Evolutionary conservation across 2,888 invertebrate genomes (phyloP).

Genomic region (Parnassius apollo): DNA sequence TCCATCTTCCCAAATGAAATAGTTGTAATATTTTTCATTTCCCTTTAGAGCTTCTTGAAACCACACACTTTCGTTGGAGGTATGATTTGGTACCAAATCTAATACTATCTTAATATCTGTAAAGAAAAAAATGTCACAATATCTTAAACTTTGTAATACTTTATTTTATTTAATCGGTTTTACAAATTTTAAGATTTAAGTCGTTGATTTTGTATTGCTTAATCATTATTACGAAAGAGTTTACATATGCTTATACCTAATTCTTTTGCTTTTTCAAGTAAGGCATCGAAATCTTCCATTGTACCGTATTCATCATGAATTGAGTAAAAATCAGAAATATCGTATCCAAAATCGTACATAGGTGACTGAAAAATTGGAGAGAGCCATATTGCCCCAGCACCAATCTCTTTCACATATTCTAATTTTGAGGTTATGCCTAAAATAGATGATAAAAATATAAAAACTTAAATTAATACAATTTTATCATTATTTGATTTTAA

Average conservation of each 20-base stretch:
- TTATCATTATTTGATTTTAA: neutral
- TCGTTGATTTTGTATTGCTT: too few relatives aligned
- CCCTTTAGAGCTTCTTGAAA: slow-evolving; percentile 86
- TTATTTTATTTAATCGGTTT: neutral
- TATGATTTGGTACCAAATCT: slow-evolving; percentile 88
- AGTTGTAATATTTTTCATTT: slow-evolving; percentile 84
- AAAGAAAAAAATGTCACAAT: slow-evolving; percentile 12
- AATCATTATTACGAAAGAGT: too few relatives aligned
- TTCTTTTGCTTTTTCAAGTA: slow-evolving; percentile 74
- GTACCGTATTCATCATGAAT: slow-evolving; percentile 87
- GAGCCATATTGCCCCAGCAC: slow-evolving; percentile 86
- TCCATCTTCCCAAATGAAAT: slow-evolving; percentile 87
- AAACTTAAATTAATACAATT: neutral
- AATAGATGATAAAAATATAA: neutral
- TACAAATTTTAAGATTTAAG: neutral
- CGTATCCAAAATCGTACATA: slow-evolving; percentile 91
- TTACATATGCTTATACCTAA: slow-evolving; percentile 50
- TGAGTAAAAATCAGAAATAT: slow-evolving; percentile 85
- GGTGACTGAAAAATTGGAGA: slow-evolving; percentile 88
- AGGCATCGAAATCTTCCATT: slow-evolving; percentile 84
- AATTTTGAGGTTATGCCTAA: slow-evolving; percentile 82
- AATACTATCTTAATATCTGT: slow-evolving; percentile 81
- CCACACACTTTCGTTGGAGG: slow-evolving; percentile 91
- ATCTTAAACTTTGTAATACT: neutral
- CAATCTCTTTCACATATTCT: slow-evolving; percentile 83